A percentile compares a stretch with the other conserved stretches of the same genome.
These are phyloP conservation scores for Axis porcinus DNA, from an alignment of 2,113 vertebrate genomes.

Conservation along the genomic window DNA sequence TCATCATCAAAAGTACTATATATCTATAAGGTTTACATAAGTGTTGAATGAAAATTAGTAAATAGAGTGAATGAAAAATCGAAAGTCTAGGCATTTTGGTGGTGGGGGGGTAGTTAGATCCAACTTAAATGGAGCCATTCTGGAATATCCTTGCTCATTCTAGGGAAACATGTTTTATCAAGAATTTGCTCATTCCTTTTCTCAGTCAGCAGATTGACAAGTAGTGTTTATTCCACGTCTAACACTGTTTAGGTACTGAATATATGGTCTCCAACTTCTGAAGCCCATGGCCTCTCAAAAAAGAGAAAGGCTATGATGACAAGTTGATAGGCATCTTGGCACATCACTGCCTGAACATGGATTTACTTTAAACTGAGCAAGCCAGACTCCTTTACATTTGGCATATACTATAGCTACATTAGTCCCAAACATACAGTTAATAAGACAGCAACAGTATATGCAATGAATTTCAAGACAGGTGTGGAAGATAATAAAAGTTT, in stretches of 20 bases:
- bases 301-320: background rate
- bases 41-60: conserved; percentile 1
- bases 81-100: background rate
- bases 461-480: background rate
- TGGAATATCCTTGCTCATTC: background rate
- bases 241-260: background rate
- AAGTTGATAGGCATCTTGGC: background rate
- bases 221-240: background rate
- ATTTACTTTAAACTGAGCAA: conserved; percentile 5
- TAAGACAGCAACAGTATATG: background rate
- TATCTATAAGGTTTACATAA: background rate
- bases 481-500: background rate
- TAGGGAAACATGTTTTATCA: background rate
- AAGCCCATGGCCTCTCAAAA: background rate
- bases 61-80: background rate
- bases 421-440: background rate
- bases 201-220: background rate
- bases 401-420: background rate
- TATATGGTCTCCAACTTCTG: background rate
- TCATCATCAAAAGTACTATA: background rate
- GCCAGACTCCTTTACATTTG: background rate
- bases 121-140: background rate
- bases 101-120: background rate
- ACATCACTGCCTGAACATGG: background rate
- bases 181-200: background rate